Evolutionary conservation across 2,113 vertebrate genomes (phyloP).

Genomic region (Piaya cayana): DNA sequence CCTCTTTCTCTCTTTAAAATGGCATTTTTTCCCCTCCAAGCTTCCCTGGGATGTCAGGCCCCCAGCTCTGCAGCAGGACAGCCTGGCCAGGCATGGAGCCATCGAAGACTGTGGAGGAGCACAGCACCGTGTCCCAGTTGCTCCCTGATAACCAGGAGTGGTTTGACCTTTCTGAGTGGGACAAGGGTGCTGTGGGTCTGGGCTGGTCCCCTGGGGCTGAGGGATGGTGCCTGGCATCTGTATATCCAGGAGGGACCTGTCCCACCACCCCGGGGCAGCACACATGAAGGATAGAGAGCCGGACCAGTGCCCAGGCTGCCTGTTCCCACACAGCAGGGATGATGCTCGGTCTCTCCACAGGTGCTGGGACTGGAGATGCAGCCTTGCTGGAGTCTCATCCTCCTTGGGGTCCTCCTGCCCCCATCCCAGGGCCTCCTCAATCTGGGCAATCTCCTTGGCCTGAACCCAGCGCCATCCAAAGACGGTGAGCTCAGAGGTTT

Average conservation of each 20-base stretch:
- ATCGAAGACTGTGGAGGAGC: not conserved
- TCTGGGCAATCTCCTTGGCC: not conserved
- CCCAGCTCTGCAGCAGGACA: not conserved
- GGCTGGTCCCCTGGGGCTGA: not conserved
- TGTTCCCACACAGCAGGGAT: accelerated
- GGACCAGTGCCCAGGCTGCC: accelerated
- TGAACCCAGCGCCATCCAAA: not conserved
- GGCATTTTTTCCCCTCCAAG: not conserved
- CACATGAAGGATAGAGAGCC: not conserved
- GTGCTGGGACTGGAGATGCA: not conserved
- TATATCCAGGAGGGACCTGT: not conserved
- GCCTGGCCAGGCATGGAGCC: not conserved
- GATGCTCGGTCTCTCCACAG: not conserved
- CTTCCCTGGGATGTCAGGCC: not conserved
- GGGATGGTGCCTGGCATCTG: not conserved
- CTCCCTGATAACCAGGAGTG: not conserved
- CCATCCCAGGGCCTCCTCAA: not conserved
- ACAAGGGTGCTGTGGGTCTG: not conserved
- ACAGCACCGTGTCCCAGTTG: not conserved
- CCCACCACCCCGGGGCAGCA: accelerated
- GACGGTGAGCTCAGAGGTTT: not conserved
- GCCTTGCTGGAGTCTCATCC: not conserved
- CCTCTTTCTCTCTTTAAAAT: not conserved
- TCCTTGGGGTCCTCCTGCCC: constrained; percentile 7
- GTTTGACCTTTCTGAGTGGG: not conserved